phyloP scores from a whole-genome alignment of 2,113 vertebrate genomes.

The Euleptes europaea region DNA sequence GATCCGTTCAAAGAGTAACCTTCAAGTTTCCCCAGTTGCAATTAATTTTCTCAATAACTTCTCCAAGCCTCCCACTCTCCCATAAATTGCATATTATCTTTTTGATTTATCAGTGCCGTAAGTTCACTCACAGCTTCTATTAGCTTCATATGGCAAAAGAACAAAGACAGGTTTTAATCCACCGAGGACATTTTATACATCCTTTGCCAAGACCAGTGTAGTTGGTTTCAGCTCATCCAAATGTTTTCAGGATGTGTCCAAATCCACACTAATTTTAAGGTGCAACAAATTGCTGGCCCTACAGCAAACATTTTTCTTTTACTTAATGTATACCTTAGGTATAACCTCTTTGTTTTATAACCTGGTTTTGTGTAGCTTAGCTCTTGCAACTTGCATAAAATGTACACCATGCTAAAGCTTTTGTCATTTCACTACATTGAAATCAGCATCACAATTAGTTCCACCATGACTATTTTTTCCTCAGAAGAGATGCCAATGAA shows the following conservation, averaged over 20 bases:
- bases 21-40: too few relatives aligned
- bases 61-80: too few relatives aligned
- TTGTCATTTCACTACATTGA: slow-evolving; percentile 70
- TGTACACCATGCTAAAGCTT: slow-evolving; percentile 51
- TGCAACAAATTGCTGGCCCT: not conserved
- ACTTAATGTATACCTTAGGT: not conserved
- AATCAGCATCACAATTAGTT: slow-evolving; percentile 73
- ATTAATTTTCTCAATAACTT: too few relatives aligned
- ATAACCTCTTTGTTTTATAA: slow-evolving; percentile 33
- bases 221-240: not conserved
- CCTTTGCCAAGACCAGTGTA: not conserved
- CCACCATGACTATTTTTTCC: slow-evolving; percentile 59
- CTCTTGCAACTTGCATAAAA: slow-evolving; percentile 60
- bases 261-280: not conserved
- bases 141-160: too few relatives aligned
- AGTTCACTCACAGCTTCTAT: too few relatives aligned
- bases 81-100: too few relatives aligned
- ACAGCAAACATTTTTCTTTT: not conserved
- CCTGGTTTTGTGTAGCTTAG: slow-evolving; percentile 23
- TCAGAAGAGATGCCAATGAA: slow-evolving; percentile 68
- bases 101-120: too few relatives aligned
- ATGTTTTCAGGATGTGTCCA: not conserved
- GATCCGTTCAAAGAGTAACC: too few relatives aligned
- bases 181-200: not conserved
- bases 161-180: too few relatives aligned